Evolutionary conservation across 2,113 vertebrate species (phyloP).

Genomic region (Sturnus vulgaris): DNA sequence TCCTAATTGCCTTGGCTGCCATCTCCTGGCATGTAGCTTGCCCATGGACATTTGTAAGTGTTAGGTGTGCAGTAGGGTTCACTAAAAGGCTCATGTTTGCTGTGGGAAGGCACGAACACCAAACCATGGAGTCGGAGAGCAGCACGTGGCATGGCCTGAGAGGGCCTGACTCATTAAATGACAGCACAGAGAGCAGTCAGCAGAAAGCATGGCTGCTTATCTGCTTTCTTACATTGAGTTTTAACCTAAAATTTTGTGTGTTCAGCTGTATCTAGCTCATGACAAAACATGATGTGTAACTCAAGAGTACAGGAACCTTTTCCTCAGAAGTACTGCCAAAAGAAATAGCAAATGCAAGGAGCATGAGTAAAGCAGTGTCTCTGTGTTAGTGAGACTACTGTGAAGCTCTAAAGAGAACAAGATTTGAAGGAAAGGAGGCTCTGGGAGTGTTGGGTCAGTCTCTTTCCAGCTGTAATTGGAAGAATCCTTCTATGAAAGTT

Average conservation of each 20-base stretch:
- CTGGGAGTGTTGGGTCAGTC: neutral
- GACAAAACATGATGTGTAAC: neutral
- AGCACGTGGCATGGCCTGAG: neutral
- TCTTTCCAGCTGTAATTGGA: neutral
- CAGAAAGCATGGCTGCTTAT: neutral
- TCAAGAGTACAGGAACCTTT: neutral
- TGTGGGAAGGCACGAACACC: neutral
- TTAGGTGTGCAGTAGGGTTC: neutral
- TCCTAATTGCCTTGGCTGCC: neutral
- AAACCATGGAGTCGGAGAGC: neutral
- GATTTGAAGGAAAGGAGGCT: neutral
- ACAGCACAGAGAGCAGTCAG: neutral
- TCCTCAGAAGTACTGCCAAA: neutral
- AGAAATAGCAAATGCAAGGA: neutral
- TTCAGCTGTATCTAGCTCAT: rapidly evolving
- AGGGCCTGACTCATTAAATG: neutral
- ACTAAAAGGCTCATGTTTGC: neutral
- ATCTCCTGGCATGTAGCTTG: neutral
- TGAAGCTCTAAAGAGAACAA: neutral
- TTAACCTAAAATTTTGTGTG: neutral
- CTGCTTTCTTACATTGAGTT: neutral
- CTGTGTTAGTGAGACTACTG: neutral
- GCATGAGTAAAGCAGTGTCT: neutral
- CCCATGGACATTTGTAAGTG: neutral
- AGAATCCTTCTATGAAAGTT: neutral